Percentiles rank a stretch among this genome's conserved stretches.
phyloP scores from a whole-genome alignment of 2,113 vertebrate species.

The Formicarius rufipectus region DNA sequence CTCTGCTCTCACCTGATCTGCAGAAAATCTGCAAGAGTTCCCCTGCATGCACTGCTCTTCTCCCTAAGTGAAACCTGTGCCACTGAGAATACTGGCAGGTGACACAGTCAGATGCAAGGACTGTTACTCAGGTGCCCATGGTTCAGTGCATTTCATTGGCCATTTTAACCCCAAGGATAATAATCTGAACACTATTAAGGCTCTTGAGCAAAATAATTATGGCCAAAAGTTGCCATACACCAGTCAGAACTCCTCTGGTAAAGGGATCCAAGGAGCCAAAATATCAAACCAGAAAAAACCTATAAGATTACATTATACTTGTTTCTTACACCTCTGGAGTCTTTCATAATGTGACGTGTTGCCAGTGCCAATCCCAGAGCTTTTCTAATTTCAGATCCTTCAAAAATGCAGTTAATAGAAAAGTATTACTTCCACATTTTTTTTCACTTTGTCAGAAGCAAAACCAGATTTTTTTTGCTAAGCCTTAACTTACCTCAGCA shows the following conservation, averaged over 20 bases:
- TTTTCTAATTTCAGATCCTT: neutral
- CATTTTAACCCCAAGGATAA: neutral
- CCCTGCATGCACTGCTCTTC: neutral
- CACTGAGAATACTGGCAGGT: rapidly evolving
- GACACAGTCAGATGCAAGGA: neutral
- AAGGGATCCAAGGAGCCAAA: neutral
- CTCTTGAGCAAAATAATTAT: neutral
- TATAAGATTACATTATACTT: neutral
- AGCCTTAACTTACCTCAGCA: neutral
- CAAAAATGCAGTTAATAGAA: neutral
- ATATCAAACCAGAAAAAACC: neutral
- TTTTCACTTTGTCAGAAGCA: neutral
- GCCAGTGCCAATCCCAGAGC: neutral
- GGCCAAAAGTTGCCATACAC: neutral
- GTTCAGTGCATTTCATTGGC: neutral
- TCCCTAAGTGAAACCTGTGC: neutral
- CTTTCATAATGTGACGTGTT: neutral
- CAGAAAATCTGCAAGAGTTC: neutral
- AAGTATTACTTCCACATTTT: neutral
- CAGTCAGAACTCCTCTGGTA: neutral
- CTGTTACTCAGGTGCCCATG: neutral
- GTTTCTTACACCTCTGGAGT: neutral
- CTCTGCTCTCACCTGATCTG: neutral
- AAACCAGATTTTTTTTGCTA: neutral
- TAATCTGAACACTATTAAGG: neutral